Evolutionary conservation across 1,140 invertebrate genomes (phyloP), one percentile per base, ranked within the genome.

Genomic region (Eriocheir sinensis): DNA sequence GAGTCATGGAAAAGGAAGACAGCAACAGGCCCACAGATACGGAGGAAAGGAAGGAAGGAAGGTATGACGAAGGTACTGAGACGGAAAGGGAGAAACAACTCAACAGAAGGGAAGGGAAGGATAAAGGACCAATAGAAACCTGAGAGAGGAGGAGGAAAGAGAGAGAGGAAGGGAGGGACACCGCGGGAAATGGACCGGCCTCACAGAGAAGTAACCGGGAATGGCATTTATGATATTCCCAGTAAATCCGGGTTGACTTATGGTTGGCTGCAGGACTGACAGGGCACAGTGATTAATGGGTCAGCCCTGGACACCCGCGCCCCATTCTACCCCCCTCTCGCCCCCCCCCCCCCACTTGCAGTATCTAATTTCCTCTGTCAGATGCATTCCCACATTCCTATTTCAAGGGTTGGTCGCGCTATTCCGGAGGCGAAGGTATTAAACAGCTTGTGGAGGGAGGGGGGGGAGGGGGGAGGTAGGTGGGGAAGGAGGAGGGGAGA

Each of bases 341-440:
- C n/a, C n/a, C n/a, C n/a, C n/a, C n/a, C 21, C 21, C 60, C 60
- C 60, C 60, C 60, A 72, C n/a, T n/a, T 72, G 60, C 60, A 72
- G 60, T 72, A 72, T 72, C 60, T 72, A 72, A 72, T 72, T 72
- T 72, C 60, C 60, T 72, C 60, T 72, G 60, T 72, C 60, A 72
- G 60, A 72, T 72, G 60, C 60, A 72, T 72, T 72, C 60, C 60
- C n/a, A n/a, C 21, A 72, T 72, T 72, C 60, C 60, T 72, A 72
- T 72, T n/a, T 72, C 60, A 72, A 72, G 60, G 60, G 21, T n/a
- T n/a, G 60, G 60, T n/a, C 60, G 60, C 60, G 60, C n/a, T 72
- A 72, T 72, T 72, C 60, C 60, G n/a, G 60, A 72, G 60, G 60
- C 4, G 60, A 72, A 72, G 60, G 21, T n/a, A 72, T 72, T 72